Conservation (phyloP, 2,888 invertebrate species). For the Synergus gifuensis region DNA sequence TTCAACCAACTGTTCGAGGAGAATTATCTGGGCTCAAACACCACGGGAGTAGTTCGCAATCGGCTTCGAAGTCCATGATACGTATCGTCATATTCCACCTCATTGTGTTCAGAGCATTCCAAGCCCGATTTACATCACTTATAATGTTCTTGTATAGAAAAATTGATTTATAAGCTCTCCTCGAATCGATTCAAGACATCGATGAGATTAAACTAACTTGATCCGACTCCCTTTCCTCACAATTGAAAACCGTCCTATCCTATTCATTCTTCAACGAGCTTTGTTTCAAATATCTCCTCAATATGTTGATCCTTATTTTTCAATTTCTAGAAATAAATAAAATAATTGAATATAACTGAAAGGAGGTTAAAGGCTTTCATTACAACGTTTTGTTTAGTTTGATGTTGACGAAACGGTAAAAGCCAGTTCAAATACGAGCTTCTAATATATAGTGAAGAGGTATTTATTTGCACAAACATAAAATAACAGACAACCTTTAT, state of each 20-base stretch:
- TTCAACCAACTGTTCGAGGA: constrained; percentile 12
- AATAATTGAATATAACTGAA: too few relatives aligned
- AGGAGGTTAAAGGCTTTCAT: neutral
- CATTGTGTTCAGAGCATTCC: constrained; percentile 40
- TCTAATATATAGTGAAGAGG: neutral
- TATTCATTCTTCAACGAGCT: neutral
- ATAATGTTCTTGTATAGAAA: neutral
- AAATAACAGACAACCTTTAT: too few relatives aligned
- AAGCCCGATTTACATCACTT: constrained; percentile 17
- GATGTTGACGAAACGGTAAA: neutral
- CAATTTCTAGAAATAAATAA: neutral
- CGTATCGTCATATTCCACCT: constrained; percentile 28
- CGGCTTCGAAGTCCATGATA: constrained; percentile 20
- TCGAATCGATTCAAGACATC: neutral
- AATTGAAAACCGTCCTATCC: neutral
- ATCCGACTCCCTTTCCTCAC: neutral
- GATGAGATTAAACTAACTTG: neutral
- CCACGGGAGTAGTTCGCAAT: constrained; percentile 38
- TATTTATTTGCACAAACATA: too few relatives aligned
- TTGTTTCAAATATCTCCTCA: neutral
- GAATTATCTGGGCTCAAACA: constrained; percentile 42
- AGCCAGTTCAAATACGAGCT: neutral
- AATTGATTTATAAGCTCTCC: constrained; percentile 5
- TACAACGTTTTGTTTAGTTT: neutral
- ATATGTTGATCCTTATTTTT: neutral